A percentile compares a stretch with the other conserved stretches of the same genome.
phyloP scores from a whole-genome alignment of 1,140 invertebrate genomes.

The Meteorus sp. region DNA sequence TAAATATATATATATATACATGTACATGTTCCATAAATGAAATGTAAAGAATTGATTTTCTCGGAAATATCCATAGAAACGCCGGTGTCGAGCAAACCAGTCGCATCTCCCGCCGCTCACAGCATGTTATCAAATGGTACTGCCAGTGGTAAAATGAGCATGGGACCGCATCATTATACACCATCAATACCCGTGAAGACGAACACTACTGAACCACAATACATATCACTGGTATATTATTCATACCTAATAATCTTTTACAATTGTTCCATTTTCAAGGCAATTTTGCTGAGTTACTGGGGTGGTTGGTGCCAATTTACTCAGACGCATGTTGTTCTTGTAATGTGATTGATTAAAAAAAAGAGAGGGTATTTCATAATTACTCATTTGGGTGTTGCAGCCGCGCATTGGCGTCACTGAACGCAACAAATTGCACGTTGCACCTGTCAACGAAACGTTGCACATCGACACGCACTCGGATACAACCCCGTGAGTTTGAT shows the following conservation, averaged over 20 bases:
- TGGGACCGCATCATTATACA: conserved; percentile 65
- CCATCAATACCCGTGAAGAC: conserved; percentile 64
- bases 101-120: conserved; percentile 73
- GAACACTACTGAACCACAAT: conserved; percentile 58
- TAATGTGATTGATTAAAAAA: background rate
- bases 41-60: conserved; percentile 28
- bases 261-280: too few relatives aligned
- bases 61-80: conserved; percentile 55
- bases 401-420: conserved; percentile 48
- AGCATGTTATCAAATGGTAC: conserved; percentile 67
- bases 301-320: background rate
- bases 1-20: too few relatives aligned
- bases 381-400: conserved; percentile 40
- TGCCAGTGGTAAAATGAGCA: conserved; percentile 61
- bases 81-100: conserved; percentile 64
- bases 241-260: too few relatives aligned
- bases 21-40: too few relatives aligned
- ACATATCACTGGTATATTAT: conserved; percentile 58
- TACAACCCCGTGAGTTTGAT: conserved; percentile 74
- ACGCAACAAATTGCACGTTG: conserved; percentile 50
- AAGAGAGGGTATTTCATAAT: conserved; percentile 5
- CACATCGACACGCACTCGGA: conserved; percentile 85
- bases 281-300: too few relatives aligned
- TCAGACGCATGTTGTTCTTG: background rate
- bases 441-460: conserved; percentile 68